Evolutionary conservation across 1,140 invertebrate species (phyloP), one percentile per base, ranked within the genome.

Genomic region (Drosophila neocordata): DNA sequence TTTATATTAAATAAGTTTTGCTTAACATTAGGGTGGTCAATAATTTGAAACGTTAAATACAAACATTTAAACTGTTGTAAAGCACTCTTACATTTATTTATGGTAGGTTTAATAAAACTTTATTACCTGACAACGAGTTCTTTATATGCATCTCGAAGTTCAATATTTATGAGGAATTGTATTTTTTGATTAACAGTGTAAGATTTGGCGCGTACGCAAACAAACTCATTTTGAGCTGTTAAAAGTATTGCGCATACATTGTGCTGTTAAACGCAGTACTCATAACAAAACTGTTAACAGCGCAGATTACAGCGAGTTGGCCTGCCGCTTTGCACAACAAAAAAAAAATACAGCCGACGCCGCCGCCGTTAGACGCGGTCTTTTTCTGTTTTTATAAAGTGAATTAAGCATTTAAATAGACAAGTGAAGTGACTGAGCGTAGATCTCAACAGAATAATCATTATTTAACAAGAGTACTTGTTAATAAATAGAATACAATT

Each of bases 341-440:
- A 38, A 63, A 69, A 37, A 48, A 57, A 63, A 35, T 52, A n/a
- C 63, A 53, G 5, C 56, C 22, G 35, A 41, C 37, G 57, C 35
- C 61, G 70, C 69, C 71, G 69, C 53, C 38, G 38, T 34, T 51
- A 73, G 72, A 74, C 63, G 72, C 72, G 72, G 72, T 75, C 64
- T 73, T 65, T 73, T 71, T 71, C 60, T 62, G 35, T 41, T 58
- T 58, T n/a, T 62, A 11, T 12, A 22, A 51, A 9, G 35, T 15
- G 51, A 22, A 37, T 59, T 53, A 55, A 24, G 20, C 20, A 15
- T 48, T 51, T 51, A 20, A 53, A 58, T 4, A 55, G 9, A 51
- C 9, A 44, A 34, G 27, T 56, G 8, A 4, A 56, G 4, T 15
- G 9, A 15, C 1, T 11, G 18, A 35, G 15, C 18, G 31, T 34